Evolutionary conservation across 2,888 invertebrate genomes (phyloP), one percentile per base, ranked within the genome.

Genomic region (Diarsia dahlii): DNA sequence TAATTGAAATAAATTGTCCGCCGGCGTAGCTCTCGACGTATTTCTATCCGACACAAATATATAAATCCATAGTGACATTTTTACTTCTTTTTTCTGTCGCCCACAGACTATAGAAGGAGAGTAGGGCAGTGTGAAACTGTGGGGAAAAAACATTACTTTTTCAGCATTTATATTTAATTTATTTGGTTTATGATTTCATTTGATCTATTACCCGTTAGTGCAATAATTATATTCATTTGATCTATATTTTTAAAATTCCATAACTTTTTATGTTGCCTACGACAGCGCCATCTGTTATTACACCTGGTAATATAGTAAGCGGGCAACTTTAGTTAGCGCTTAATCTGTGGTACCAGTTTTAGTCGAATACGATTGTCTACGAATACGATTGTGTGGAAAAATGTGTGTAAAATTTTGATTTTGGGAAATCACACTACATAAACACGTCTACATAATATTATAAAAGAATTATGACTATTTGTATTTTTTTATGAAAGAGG

Each of bases 1-100:
- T 95, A 95, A 94, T 95, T 94, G 93, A 95, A 95, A 95, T 95
- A 95, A 95, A 95, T 94, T 94, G 92, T 94, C 91, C 94, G 91
- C 96, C 96, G 96, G 96, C 93, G 93, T 91, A 95, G 90, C 92
- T 92, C 92, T 92, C 84, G 93, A 93, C 94, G 93, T 95, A 94
- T 94, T 94, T 94, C 94, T 90, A 90, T 94, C 90, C 92, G 94
- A 95, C 95, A 95, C 94, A 96, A 95, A 95, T 94, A 95, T 94
- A 95, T 94, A 93, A 94, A 95, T 94, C 93, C 95, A 95, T 93
- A 93, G 91, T 84, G 88, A 89, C 81, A 86, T 82, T 90, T 87
- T 88, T 83, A 86, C 88, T 91, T 92, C 90, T 91, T 91, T 89
- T 84, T 89, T 72, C 81, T 79, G 69, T 78, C 78, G 83, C 72